These are phyloP conservation scores for Apis florea DNA, from an alignment of 1,140 invertebrate species.

Conservation along the genomic window DNA sequence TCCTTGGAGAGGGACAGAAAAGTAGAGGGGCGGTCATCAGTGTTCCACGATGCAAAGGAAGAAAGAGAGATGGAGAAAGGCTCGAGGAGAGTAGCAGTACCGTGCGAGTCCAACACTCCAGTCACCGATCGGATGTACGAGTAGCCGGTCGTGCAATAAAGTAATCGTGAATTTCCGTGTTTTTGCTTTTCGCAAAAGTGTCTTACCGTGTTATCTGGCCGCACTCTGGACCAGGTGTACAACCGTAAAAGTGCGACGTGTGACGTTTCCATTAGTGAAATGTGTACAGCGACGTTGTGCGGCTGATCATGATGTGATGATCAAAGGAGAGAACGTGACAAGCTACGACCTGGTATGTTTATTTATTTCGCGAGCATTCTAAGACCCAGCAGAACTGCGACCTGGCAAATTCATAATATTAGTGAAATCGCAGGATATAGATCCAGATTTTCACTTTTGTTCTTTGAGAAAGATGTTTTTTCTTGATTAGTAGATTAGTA, in stretches of 20 bases:
- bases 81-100: conserved; percentile 65
- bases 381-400: no score
- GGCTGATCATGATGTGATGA: conserved; percentile 10
- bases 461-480: neutral
- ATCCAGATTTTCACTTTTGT: neutral
- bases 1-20: conserved; percentile 7
- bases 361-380: conserved; percentile 36
- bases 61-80: conserved; percentile 42
- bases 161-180: neutral
- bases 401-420: no score
- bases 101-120: conserved; percentile 62
- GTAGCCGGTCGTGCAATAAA: conserved; percentile 42
- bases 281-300: neutral
- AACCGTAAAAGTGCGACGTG: neutral
- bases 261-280: conserved; percentile 4
- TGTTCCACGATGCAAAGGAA: neutral
- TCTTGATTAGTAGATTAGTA: no score
- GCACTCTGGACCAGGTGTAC: neutral
- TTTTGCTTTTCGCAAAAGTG: neutral
- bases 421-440: neutral
- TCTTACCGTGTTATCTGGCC: neutral
- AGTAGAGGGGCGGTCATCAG: conserved; percentile 4
- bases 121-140: conserved; percentile 74
- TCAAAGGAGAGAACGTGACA: neutral
- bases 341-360: conserved; percentile 41